phyloP scores from a whole-genome alignment of 2,888 invertebrate genomes.

The Leptinotarsa rubiginosa region DNA sequence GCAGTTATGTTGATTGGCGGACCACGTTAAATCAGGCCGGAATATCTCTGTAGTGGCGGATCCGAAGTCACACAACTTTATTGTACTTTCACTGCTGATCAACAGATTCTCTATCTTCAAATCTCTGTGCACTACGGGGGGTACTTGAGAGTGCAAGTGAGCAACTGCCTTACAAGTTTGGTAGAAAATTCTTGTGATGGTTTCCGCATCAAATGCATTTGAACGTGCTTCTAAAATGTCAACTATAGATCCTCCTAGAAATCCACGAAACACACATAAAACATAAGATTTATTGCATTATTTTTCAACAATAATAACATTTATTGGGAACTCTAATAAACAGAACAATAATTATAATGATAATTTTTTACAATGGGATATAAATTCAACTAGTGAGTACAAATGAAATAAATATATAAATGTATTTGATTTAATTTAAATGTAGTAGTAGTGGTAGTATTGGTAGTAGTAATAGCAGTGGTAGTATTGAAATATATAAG shows the following conservation, averaged over 20 bases:
- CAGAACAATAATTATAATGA: no score
- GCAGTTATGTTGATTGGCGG: slow-evolving; percentile 88
- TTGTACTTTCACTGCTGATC: slow-evolving; percentile 83
- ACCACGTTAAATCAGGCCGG: slow-evolving; percentile 90
- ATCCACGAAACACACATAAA: not conserved
- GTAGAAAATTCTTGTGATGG: slow-evolving; percentile 88
- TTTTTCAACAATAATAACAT: no score
- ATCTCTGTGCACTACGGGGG: slow-evolving; percentile 95
- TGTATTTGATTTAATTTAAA: no score
- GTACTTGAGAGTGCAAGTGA: slow-evolving; percentile 91
- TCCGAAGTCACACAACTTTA: slow-evolving; percentile 98
- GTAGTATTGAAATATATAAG: not conserved
- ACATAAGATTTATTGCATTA: no score
- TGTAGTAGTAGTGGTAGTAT: not conserved
- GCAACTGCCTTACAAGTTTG: slow-evolving; percentile 91
- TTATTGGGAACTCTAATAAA: no score
- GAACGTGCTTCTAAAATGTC: slow-evolving; percentile 74
- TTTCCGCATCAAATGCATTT: slow-evolving; percentile 74
- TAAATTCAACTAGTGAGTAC: no score
- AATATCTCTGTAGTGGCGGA: slow-evolving; percentile 89
- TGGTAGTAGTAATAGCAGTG: not conserved
- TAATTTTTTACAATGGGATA: no score
- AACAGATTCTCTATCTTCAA: slow-evolving; percentile 96
- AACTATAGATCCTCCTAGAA: slow-evolving; percentile 74
- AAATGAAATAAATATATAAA: no score